Evolutionary conservation across 2,113 vertebrate species (phyloP).

Genomic region (Perca flavescens): DNA sequence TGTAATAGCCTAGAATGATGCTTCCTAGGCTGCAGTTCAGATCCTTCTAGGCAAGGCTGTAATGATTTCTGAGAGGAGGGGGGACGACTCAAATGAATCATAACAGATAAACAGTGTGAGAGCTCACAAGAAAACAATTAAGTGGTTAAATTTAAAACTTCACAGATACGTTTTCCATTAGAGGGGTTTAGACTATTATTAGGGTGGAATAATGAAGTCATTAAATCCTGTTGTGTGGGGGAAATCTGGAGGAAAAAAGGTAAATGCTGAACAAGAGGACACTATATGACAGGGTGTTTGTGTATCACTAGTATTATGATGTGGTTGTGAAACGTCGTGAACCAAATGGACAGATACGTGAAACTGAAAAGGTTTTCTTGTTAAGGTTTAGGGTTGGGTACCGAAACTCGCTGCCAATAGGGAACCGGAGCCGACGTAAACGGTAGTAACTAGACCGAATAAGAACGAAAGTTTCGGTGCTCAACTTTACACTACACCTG

Average conservation of each 20-base stretch:
- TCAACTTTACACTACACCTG: too few species aligned
- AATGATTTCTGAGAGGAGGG: conserved; percentile 46
- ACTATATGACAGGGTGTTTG: neutral
- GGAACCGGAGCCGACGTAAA: too few species aligned
- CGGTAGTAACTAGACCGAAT: too few species aligned
- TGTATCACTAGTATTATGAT: neutral
- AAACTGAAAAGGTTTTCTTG: too few species aligned
- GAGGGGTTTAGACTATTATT: conserved; percentile 20
- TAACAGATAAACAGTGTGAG: conserved; percentile 46
- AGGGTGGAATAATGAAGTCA: conserved; percentile 1
- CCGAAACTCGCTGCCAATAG: too few species aligned
- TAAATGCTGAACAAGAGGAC: neutral
- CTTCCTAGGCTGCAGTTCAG: conserved; percentile 49
- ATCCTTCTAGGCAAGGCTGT: conserved; percentile 58
- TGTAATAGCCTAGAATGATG: conserved; percentile 72
- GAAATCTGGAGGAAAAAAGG: neutral
- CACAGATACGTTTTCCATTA: neutral
- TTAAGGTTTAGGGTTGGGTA: too few species aligned
- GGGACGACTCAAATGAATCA: conserved; percentile 53
- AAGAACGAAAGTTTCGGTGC: too few species aligned
- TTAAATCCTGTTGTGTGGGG: neutral
- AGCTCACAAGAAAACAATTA: conserved; percentile 38
- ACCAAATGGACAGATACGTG: too few species aligned
- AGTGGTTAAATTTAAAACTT: conserved; percentile 48
- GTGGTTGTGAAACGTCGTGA: neutral